phyloP scores from a whole-genome alignment of 2,797 vertebrate species.

The Peromyscus eremicus region DNA sequence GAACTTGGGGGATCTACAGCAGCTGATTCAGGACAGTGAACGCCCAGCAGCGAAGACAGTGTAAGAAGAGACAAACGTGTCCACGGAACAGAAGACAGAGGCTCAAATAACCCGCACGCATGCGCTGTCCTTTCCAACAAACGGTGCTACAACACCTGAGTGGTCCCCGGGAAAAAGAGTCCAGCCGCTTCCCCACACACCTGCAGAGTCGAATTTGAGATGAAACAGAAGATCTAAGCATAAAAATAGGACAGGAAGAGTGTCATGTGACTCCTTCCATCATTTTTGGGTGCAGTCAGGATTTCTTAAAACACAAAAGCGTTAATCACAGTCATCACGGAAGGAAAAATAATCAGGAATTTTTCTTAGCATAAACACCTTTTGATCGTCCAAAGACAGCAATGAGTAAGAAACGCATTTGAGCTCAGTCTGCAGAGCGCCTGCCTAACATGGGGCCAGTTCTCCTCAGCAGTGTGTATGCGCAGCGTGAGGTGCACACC shows the following conservation, averaged over 20 bases:
- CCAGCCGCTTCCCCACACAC: neutral
- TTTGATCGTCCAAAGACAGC: neutral
- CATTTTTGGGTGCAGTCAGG: neutral
- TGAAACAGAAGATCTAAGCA: neutral
- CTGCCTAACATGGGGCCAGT: too few species aligned
- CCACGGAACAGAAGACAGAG: neutral
- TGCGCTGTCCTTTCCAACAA: neutral
- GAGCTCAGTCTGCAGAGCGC: neutral
- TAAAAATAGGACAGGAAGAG: neutral
- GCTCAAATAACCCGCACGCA: neutral
- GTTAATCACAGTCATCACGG: neutral
- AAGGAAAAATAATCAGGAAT: neutral
- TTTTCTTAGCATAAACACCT: neutral
- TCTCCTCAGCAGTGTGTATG: neutral
- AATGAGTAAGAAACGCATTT: neutral
- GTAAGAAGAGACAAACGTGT: neutral
- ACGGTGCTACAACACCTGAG: neutral
- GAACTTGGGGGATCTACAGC: neutral
- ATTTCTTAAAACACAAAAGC: slow-evolving; percentile 24
- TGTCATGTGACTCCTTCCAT: neutral
- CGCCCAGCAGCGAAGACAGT: neutral
- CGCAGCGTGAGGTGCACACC: neutral
- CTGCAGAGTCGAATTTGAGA: neutral
- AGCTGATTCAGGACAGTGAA: neutral
- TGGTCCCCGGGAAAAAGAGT: neutral